Conservation (phyloP, 92 coral and sea anemone species). For the Zoanthus solanderi region DNA sequence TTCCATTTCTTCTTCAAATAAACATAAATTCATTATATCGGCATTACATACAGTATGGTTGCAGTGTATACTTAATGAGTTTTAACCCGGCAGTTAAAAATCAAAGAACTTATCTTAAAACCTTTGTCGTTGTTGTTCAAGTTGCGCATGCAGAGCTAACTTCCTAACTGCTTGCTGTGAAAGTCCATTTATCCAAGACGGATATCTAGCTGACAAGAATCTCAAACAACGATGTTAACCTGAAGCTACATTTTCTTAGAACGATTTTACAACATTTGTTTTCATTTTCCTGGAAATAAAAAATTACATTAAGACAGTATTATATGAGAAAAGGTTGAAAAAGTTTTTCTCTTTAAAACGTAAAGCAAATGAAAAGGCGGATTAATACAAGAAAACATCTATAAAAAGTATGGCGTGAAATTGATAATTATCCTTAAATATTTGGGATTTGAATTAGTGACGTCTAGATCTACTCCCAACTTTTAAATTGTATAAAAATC, state of each 20-base stretch:
- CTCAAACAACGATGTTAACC: not conserved
- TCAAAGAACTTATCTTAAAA: not conserved
- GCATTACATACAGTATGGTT: no score
- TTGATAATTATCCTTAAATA: no score
- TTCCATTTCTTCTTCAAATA: no score
- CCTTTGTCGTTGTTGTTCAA: not conserved
- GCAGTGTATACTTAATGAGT: not conserved
- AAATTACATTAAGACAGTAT: not conserved
- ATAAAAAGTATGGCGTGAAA: no score
- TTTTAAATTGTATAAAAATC: not conserved
- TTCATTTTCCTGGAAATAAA: not conserved
- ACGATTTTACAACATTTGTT: not conserved
- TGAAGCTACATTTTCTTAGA: not conserved
- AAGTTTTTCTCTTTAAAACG: no score
- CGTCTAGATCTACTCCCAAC: not conserved
- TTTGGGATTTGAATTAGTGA: no score
- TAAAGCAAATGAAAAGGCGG: no score
- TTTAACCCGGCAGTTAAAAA: not conserved
- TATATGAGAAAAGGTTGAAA: no score
- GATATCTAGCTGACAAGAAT: not conserved
- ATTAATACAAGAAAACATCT: no score
- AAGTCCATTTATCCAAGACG: conserved; percentile 12
- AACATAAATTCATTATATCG: no score
- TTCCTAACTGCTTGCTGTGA: conserved; percentile 6
- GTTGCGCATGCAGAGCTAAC: not conserved